phyloP scores from a whole-genome alignment of 2,888 invertebrate genomes.

The Punctoribates punctum region DNA sequence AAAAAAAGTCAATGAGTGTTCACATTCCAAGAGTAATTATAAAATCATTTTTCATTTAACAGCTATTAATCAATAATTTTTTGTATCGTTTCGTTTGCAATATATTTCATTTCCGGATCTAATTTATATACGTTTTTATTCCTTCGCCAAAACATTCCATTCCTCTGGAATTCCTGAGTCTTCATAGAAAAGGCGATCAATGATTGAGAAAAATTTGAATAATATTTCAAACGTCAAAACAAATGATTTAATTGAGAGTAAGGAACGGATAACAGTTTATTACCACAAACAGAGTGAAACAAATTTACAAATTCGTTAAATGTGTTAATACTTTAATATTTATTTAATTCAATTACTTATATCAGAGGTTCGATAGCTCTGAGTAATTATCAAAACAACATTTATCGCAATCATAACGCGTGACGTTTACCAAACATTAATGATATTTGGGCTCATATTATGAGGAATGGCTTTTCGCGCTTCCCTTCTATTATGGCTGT shows the following conservation, averaged over 20 bases:
- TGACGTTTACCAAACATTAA: neutral
- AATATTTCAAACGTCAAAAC: neutral
- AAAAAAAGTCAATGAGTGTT: neutral
- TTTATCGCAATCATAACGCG: neutral
- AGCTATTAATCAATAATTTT: neutral
- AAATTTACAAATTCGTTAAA: too few species aligned
- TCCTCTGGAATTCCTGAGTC: neutral
- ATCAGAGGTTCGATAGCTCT: neutral
- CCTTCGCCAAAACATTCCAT: neutral
- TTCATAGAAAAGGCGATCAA: too few species aligned
- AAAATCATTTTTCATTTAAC: neutral
- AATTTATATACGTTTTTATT: neutral
- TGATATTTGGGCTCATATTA: neutral
- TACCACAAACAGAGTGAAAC: neutral
- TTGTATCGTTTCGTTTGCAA: neutral
- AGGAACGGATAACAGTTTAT: neutral
- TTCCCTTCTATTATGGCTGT: too few species aligned
- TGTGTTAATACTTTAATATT: neutral
- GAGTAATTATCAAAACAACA: neutral
- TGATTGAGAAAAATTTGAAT: neutral
- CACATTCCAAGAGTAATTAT: neutral
- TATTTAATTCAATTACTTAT: neutral
- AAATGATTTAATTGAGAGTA: neutral
- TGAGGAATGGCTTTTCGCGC: too few species aligned
- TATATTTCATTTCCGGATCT: neutral